Percentiles rank a stretch among this genome's conserved stretches.
These are phyloP conservation scores for Sthenelais limicola DNA, from an alignment of 2,888 invertebrate species.

Conservation along the genomic window DNA sequence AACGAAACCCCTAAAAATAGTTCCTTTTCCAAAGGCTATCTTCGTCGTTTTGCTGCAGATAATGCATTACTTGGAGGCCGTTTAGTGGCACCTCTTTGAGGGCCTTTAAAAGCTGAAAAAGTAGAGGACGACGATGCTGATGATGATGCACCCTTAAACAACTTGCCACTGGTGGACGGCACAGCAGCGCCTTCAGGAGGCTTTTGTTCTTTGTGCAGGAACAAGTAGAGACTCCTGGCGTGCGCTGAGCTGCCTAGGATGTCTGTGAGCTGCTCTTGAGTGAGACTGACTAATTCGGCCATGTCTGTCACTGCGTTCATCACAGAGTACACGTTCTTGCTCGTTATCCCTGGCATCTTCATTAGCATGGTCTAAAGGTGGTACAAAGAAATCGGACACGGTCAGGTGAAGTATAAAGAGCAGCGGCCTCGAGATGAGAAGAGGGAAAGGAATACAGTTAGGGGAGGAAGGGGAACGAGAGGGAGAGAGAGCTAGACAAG, in stretches of 20 bases:
- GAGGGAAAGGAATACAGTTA: too few relatives aligned
- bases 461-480: too few relatives aligned
- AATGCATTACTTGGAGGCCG: too few relatives aligned
- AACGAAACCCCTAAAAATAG: too few relatives aligned
- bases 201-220: slow-evolving; percentile 62
- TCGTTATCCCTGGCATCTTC: slow-evolving; percentile 89
- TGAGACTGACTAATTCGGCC: slow-evolving; percentile 73
- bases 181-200: slow-evolving; percentile 5
- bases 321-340: slow-evolving; percentile 85
- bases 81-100: too few relatives aligned
- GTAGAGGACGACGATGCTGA: too few relatives aligned
- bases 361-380: slow-evolving; percentile 80
- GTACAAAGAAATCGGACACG: neutral
- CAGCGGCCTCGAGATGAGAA: neutral
- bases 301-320: slow-evolving; percentile 83
- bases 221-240: slow-evolving; percentile 69
- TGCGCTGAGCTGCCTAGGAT: slow-evolving; percentile 79
- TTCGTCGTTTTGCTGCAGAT: too few relatives aligned
- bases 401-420: neutral
- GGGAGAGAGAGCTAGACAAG: too few relatives aligned
- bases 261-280: slow-evolving; percentile 80
- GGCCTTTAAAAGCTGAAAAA: too few relatives aligned
- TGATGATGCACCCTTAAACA: too few relatives aligned
- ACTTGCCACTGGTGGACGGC: neutral
- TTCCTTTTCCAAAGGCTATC: too few relatives aligned